Evolutionary conservation across 2,113 vertebrate species (phyloP), one percentile per base, ranked within the genome.

Genomic region (Casuarius casuarius): DNA sequence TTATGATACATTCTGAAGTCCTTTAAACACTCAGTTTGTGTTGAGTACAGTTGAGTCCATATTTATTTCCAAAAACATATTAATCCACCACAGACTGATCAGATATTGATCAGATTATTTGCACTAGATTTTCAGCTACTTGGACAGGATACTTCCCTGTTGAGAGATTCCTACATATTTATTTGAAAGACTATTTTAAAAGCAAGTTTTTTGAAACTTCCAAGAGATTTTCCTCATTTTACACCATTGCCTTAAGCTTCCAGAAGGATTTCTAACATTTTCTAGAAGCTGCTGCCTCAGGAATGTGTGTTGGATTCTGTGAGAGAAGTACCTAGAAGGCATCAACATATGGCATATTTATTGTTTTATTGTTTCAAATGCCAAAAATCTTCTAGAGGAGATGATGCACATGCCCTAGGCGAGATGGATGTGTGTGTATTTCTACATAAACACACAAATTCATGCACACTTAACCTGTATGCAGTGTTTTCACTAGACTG

Each of bases 261-360:
- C 80, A 79, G 51, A 56, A 86, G 26, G 48, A 81, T 58, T 90
- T 84, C 23, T 84, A 82, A 44, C 3, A 19, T 38, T 66, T 74
- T 75, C n/a, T 33, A 58, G 52, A 92, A 73, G 12, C 44, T 79
- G 49, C 18, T 0, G 0, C 35, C 59, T 93, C 62, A 62, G 58
- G 29, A 68, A 76, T 0, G 0, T 52, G 15, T 3, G 0, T 9
- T 71, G 40, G 25, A 46, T 56, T 67, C 31, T 28, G 20, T 5
- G 31, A 93, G 31, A 48, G 16, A 89, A 35, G 9, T 31, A 89
- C 22, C 11, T 33, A 68, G 22, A 80, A 56, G 16, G 44, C 2
- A 4, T 10, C 28, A 84, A 40, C 52, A 84, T 75, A 79, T 0
- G 2, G 48, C 42, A 1, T 52, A 25, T 33, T 63, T 61, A 48